Percentiles rank a stretch among this genome's conserved stretches.
Conservation (phyloP, 2,888 invertebrate species). For the Acleris holmiana region DNA sequence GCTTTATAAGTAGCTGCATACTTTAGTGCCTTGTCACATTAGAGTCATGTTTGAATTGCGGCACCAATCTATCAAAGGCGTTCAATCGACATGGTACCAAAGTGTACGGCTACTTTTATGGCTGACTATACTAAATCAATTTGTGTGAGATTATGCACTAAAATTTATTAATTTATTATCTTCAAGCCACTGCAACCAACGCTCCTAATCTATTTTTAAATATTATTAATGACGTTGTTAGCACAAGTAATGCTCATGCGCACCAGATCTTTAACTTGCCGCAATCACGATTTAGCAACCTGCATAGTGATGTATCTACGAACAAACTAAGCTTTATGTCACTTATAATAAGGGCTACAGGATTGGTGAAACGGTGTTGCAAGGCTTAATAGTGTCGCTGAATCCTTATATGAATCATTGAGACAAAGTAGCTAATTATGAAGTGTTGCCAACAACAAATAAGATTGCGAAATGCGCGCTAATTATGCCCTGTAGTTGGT, state of each 20-base stretch:
- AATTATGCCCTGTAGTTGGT: slow-evolving; percentile 6
- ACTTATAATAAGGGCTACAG: too few species aligned
- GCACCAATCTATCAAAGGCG: too few species aligned
- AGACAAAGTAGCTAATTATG: slow-evolving; percentile 9
- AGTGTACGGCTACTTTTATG: too few species aligned
- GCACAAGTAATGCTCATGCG: neutral
- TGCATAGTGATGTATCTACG: neutral
- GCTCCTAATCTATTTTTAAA: neutral
- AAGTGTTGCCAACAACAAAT: slow-evolving; percentile 17
- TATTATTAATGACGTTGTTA: slow-evolving; percentile 3
- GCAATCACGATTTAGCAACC: slow-evolving; percentile 5
- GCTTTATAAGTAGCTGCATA: too few species aligned
- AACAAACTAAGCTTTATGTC: too few species aligned
- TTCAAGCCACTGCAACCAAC: too few species aligned
- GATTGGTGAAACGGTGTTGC: neutral
- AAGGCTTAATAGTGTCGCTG: slow-evolving; percentile 3
- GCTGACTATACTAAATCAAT: too few species aligned
- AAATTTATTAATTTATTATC: too few species aligned
- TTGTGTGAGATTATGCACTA: too few species aligned
- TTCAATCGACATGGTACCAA: too few species aligned
- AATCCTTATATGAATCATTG: slow-evolving; percentile 16
- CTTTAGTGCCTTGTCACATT: too few species aligned
- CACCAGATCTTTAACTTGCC: slow-evolving; percentile 4
- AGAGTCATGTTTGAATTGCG: too few species aligned
- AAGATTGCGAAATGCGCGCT: slow-evolving; percentile 34